These are phyloP conservation scores for Empis stercorea DNA, from an alignment of 2,888 invertebrate species.

Conservation along the genomic window DNA sequence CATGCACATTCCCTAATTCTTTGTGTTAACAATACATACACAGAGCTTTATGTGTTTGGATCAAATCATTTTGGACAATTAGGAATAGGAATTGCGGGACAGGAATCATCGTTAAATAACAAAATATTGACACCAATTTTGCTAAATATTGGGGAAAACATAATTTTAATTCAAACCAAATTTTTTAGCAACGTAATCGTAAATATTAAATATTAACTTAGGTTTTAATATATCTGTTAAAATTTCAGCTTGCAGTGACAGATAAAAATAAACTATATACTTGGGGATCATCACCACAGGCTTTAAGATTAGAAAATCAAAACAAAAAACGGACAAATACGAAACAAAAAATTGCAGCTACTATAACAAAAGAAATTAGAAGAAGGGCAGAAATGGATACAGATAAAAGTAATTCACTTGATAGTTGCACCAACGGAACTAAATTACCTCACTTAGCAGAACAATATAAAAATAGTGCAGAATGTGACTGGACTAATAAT, in stretches of 20 bases:
- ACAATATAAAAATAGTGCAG: not conserved
- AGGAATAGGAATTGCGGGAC: constrained; percentile 44
- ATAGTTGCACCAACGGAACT: not conserved
- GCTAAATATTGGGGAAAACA: constrained; percentile 25
- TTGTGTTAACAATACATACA: constrained; percentile 19
- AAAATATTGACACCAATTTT: constrained; percentile 37
- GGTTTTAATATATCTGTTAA: not conserved
- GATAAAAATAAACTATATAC: constrained; percentile 50
- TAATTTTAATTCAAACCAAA: constrained; percentile 42
- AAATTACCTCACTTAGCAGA: not conserved
- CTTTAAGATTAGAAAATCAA: constrained; percentile 52
- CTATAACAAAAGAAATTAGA: constrained; percentile 33
- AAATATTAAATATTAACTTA: not conserved
- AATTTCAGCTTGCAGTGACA: constrained; percentile 49
- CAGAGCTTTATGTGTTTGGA: constrained; percentile 64
- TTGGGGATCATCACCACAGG: constrained; percentile 70
- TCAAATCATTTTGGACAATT: constrained; percentile 78
- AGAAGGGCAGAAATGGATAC: constrained; percentile 15
- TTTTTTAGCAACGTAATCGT: constrained; percentile 62
- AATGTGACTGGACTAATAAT: not conserved
- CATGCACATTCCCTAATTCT: constrained; percentile 35
- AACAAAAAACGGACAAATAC: constrained; percentile 45
- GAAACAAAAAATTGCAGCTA: constrained; percentile 38
- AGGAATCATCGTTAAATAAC: constrained; percentile 26
- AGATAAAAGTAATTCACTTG: not conserved